These are phyloP conservation scores for Crenichthys baileyi DNA, from an alignment of 2,797 vertebrate genomes.

Conservation along the genomic window DNA sequence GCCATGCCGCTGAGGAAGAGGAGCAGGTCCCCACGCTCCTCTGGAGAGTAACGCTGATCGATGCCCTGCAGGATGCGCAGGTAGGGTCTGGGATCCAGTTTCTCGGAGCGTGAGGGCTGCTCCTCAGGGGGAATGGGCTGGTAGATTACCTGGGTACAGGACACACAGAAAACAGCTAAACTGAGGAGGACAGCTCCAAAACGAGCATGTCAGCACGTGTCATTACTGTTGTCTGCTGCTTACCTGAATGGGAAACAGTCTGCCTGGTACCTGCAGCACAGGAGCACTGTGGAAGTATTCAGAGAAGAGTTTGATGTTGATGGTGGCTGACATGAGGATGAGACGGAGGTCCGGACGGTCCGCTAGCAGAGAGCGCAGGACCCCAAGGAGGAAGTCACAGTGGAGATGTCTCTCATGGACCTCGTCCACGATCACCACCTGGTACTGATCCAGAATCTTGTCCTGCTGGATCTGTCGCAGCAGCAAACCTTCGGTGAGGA, in stretches of 20 bases:
- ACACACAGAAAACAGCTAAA: background rate
- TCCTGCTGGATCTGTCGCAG: slow-evolving; percentile 90
- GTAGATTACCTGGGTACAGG: slow-evolving; percentile 86
- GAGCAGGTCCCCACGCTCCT: slow-evolving; percentile 91
- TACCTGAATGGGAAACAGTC: slow-evolving; percentile 92
- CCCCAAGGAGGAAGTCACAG: slow-evolving; percentile 90
- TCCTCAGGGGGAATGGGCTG: slow-evolving; percentile 86
- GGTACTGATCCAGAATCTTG: slow-evolving; percentile 78
- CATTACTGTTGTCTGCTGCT: background rate
- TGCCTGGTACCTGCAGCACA: slow-evolving; percentile 91
- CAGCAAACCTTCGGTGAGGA: slow-evolving; percentile 92
- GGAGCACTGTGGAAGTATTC: slow-evolving; percentile 86
- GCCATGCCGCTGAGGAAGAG: slow-evolving; percentile 93
- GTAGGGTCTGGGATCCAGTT: slow-evolving; percentile 88
- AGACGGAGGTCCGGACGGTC: slow-evolving; percentile 82
- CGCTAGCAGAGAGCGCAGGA: slow-evolving; percentile 84
- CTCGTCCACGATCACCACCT: slow-evolving; percentile 89
- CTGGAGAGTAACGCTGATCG: slow-evolving; percentile 86
- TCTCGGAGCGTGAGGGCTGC: slow-evolving; percentile 80
- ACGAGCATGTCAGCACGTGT: background rate
- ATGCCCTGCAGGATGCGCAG: slow-evolving; percentile 91
- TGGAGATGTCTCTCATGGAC: slow-evolving; percentile 94
- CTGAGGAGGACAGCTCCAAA: background rate
- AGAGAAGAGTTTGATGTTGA: slow-evolving; percentile 92
- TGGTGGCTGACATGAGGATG: slow-evolving; percentile 95